These are phyloP conservation scores for Pyrgus malvae DNA, from an alignment of 2,888 invertebrate species.

Conservation along the genomic window DNA sequence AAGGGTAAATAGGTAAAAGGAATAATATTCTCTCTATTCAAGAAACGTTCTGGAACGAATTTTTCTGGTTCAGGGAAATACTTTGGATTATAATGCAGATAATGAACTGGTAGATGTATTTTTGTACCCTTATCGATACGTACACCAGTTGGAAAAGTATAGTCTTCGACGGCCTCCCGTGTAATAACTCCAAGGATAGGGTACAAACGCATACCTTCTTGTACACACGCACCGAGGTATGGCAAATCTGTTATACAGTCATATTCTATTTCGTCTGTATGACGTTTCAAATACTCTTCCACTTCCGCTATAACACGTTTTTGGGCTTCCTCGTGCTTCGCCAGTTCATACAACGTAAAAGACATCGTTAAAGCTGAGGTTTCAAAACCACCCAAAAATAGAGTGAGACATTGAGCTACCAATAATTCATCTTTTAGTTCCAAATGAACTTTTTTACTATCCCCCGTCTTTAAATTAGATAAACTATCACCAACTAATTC, in stretches of 20 bases:
- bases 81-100: conserved; percentile 53
- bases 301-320: conserved; percentile 45
- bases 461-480: conserved; percentile 41
- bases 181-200: conserved; percentile 54
- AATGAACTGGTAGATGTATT: conserved; percentile 57
- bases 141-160: conserved; percentile 52
- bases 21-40: conserved; percentile 46
- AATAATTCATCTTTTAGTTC: conserved; percentile 65
- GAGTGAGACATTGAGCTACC: conserved; percentile 75
- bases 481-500: conserved; percentile 50
- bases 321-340: conserved; percentile 46
- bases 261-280: conserved; percentile 40
- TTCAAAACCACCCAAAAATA: conserved; percentile 64
- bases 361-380: conserved; percentile 50
- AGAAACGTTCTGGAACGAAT: conserved; percentile 58
- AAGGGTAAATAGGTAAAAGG: conserved; percentile 63
- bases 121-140: conserved; percentile 51
- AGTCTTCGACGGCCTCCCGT: conserved; percentile 56
- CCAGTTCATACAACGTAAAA: conserved; percentile 50
- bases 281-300: conserved; percentile 44
- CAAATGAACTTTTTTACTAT: conserved; percentile 38
- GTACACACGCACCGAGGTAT: conserved; percentile 51
- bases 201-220: conserved; percentile 55
- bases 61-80: conserved; percentile 56
- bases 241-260: conserved; percentile 52